Evolutionary conservation across 2,888 invertebrate genomes (phyloP).

Genomic region (Leptopilina drosophilae): DNA sequence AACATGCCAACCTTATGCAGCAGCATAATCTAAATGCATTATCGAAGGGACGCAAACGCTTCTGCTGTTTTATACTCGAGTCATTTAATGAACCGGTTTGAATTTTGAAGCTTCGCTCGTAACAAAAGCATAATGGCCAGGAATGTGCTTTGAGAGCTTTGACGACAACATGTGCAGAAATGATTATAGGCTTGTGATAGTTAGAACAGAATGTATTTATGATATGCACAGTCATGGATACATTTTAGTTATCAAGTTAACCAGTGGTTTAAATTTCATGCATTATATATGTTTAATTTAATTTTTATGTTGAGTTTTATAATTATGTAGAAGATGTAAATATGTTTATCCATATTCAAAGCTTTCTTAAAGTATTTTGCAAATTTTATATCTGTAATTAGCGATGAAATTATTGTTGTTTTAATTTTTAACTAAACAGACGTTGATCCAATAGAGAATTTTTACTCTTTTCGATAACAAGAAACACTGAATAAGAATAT

Average conservation of each 20-base stretch:
- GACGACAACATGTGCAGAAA: not conserved
- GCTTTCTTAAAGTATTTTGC: too few relatives aligned
- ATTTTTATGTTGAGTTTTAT: too few relatives aligned
- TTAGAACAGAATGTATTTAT: not conserved
- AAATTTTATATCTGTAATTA: too few relatives aligned
- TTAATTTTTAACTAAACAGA: too few relatives aligned
- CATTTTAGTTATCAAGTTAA: not conserved
- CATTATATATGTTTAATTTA: too few relatives aligned
- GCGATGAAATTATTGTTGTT: too few relatives aligned
- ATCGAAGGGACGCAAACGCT: not conserved
- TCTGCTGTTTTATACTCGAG: constrained; percentile 19
- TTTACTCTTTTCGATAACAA: too few relatives aligned
- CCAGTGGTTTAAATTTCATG: too few relatives aligned
- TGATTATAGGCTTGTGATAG: not conserved
- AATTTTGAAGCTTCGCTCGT: constrained; percentile 1
- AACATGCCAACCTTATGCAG: constrained; percentile 22
- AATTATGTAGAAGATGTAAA: too few relatives aligned
- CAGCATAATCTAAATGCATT: constrained; percentile 19
- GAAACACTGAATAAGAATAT: too few relatives aligned
- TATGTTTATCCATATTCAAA: too few relatives aligned
- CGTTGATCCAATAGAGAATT: too few relatives aligned
- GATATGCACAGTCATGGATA: not conserved
- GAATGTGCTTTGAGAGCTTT: not conserved
- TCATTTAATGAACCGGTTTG: not conserved
- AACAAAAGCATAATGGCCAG: constrained; percentile 2